Percentiles rank a stretch among this genome's conserved stretches.
These are phyloP conservation scores for Microchirus variegatus DNA, from an alignment of 2,797 vertebrate species.

Conservation along the genomic window DNA sequence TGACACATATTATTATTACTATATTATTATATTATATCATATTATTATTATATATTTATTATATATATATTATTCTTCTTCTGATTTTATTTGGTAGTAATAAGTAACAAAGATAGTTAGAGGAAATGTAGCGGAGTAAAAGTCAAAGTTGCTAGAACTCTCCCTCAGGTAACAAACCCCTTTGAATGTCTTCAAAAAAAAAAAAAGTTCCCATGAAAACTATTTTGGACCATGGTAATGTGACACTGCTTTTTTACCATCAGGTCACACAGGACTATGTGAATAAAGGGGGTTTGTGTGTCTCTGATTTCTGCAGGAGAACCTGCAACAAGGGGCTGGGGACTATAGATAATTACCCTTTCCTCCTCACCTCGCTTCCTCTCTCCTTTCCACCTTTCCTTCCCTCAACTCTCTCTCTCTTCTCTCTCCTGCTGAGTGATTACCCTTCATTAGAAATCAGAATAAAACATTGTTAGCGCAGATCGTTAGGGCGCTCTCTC, in stretches of 20 bases:
- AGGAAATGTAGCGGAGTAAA: too few relatives aligned
- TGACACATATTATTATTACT: too few relatives aligned
- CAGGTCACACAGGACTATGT: conserved; percentile 56
- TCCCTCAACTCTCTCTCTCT: conserved; percentile 62
- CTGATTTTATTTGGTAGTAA: too few relatives aligned
- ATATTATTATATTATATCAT: too few relatives aligned
- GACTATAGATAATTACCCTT: conserved; percentile 77
- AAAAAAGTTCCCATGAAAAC: too few relatives aligned
- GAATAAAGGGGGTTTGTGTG: conserved; percentile 66
- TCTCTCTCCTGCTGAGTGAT: conserved; percentile 94
- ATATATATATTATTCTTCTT: too few relatives aligned
- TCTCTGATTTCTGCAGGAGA: conserved; percentile 67
- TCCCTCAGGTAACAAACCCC: too few relatives aligned
- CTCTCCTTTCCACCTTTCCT: conserved; percentile 29
- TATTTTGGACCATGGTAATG: background rate
- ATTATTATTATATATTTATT: too few relatives aligned
- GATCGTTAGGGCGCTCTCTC: conserved; percentile 94
- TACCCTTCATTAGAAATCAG: conserved; percentile 98
- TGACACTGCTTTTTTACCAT: too few relatives aligned
- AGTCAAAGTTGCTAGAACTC: too few relatives aligned
- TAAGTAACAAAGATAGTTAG: too few relatives aligned
- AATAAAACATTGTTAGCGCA: conserved; percentile 98
- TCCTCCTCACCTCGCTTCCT: conserved; percentile 58
- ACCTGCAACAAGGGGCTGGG: conserved; percentile 55
- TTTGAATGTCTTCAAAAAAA: too few relatives aligned